Evolutionary conservation across 1,140 invertebrate genomes (phyloP).

Genomic region (Sitophilus oryzae): DNA sequence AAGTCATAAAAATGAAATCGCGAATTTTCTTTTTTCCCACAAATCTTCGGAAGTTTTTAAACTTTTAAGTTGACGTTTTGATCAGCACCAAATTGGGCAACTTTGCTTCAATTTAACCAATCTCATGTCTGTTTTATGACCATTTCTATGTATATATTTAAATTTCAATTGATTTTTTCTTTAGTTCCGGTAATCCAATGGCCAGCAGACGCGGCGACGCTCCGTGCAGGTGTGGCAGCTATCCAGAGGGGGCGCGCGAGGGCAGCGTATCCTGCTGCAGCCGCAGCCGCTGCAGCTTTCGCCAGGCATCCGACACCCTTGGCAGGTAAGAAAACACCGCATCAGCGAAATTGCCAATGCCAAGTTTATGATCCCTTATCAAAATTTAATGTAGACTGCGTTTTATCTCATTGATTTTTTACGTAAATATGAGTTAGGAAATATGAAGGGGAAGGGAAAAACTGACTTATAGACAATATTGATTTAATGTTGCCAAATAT

Average conservation of each 20-base stretch:
- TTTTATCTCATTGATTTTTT: no score
- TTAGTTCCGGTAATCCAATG: constrained; percentile 78
- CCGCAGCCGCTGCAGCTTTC: constrained; percentile 65
- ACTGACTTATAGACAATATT: no score
- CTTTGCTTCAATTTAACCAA: not conserved
- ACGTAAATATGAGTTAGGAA: no score
- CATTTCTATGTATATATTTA: not conserved
- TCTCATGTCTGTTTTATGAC: not conserved
- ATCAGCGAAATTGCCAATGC: no score
- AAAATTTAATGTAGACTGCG: no score
- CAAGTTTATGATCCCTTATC: no score
- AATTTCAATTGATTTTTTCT: constrained; percentile 34
- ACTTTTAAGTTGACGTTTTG: no score
- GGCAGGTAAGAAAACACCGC: constrained; percentile 54
- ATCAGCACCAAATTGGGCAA: not conserved
- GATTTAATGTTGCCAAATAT: no score
- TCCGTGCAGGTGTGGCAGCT: constrained; percentile 61
- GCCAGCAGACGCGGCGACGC: constrained; percentile 63
- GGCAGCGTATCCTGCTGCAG: constrained; percentile 64
- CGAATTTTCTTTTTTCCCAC: no score
- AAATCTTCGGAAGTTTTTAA: no score
- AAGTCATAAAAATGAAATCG: no score
- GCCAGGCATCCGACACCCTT: constrained; percentile 66
- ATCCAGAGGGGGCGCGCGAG: constrained; percentile 63
- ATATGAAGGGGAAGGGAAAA: no score